Conservation (phyloP, 2,888 invertebrate genomes). For the Dioctria rufipes region DNA sequence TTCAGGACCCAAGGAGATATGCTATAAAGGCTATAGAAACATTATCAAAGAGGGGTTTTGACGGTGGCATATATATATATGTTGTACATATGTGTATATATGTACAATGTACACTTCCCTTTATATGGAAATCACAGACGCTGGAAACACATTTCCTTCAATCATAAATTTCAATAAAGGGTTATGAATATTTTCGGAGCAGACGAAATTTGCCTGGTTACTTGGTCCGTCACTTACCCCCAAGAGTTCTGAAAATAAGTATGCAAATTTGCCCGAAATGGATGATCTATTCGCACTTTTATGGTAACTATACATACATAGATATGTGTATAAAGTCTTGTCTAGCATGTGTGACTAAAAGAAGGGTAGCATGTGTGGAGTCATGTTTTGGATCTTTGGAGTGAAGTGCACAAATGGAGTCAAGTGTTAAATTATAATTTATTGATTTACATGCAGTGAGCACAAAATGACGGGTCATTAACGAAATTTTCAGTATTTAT, state of each 20-base stretch:
- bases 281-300: constrained; percentile 44
- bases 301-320: constrained; percentile 1
- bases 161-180: constrained; percentile 54
- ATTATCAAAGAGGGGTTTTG: constrained; percentile 1
- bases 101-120: constrained; percentile 1
- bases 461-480: constrained; percentile 24
- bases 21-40: constrained; percentile 1
- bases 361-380: constrained; percentile 41
- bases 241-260: neutral
- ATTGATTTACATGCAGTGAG: constrained; percentile 43
- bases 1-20: neutral
- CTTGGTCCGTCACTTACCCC: constrained; percentile 48
- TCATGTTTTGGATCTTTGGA: constrained; percentile 17
- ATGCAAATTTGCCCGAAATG: constrained; percentile 42
- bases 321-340: too few relatives aligned
- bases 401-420: neutral
- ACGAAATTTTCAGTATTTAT: constrained; percentile 38
- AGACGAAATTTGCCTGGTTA: constrained; percentile 38
- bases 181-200: constrained; percentile 50
- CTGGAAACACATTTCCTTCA: constrained; percentile 45
- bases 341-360: constrained; percentile 10
- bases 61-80: neutral
- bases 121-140: constrained; percentile 27
- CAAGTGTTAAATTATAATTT: constrained; percentile 48
- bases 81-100: too few relatives aligned